phyloP scores from a whole-genome alignment of 2,113 vertebrate genomes.

The Lipophrys pholis region DNA sequence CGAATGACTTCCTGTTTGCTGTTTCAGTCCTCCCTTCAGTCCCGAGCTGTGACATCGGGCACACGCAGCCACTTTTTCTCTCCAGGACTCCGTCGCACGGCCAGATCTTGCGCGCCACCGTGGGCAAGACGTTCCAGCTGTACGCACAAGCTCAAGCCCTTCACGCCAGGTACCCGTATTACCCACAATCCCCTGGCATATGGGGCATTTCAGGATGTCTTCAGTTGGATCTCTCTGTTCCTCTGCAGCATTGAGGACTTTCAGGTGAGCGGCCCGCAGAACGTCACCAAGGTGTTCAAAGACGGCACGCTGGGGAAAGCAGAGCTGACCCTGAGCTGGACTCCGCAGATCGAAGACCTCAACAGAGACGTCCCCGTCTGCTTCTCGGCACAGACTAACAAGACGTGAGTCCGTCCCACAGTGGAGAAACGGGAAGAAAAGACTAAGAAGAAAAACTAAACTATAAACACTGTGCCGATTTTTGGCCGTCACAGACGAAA shows the following conservation, averaged over 20 bases:
- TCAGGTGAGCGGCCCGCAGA: constrained; percentile 79
- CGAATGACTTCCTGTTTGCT: constrained; percentile 18
- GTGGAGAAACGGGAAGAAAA: too few species aligned
- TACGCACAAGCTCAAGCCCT: constrained; percentile 57
- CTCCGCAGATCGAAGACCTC: constrained; percentile 51
- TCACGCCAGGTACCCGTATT: constrained; percentile 1
- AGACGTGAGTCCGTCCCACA: constrained; percentile 47
- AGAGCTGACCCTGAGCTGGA: constrained; percentile 71
- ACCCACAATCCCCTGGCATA: too few species aligned
- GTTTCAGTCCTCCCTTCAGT: constrained; percentile 71
- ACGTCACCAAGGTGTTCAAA: constrained; percentile 70
- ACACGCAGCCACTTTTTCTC: constrained; percentile 67
- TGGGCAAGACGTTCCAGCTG: constrained; percentile 65
- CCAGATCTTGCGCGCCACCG: constrained; percentile 52
- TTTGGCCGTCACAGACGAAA: too few species aligned
- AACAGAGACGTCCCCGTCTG: constrained; percentile 71
- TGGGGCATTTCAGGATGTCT: too few species aligned
- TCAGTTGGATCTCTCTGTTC: neutral
- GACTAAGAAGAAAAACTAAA: too few species aligned
- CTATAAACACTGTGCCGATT: too few species aligned
- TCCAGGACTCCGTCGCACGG: constrained; percentile 62
- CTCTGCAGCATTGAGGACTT: constrained; percentile 74
- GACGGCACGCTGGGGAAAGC: constrained; percentile 6
- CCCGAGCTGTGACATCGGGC: constrained; percentile 59
- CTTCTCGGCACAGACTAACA: constrained; percentile 77